Percentiles rank a stretch among this genome's conserved stretches.
These are phyloP conservation scores for Eulemur albifrons DNA, from an alignment of 2,797 vertebrate species.

Conservation along the genomic window DNA sequence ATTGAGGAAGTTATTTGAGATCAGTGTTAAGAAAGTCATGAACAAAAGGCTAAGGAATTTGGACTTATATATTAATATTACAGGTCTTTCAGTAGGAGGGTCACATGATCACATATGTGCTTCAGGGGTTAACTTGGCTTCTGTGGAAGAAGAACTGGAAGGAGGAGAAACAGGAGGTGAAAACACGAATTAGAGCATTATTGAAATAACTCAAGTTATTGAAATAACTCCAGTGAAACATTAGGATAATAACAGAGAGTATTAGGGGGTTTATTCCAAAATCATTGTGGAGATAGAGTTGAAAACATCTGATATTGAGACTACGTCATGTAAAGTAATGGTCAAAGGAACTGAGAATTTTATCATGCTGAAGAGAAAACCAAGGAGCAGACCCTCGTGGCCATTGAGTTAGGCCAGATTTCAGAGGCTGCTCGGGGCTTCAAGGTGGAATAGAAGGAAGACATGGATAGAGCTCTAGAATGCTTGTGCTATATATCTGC, in stretches of 20 bases:
- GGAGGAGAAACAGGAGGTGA: neutral
- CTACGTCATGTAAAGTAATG: neutral
- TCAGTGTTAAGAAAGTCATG: neutral
- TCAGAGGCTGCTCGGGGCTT: neutral
- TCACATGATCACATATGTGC: neutral
- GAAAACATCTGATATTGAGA: neutral
- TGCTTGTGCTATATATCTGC: neutral
- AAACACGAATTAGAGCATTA: neutral
- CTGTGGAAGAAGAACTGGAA: neutral
- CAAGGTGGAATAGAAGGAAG: neutral
- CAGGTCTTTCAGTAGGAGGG: neutral
- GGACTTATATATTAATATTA: neutral
- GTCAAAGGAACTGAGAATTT: neutral
- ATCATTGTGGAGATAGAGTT: neutral
- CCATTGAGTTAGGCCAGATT: neutral
- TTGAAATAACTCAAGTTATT: neutral
- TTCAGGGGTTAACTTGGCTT: neutral
- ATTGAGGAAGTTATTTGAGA: constrained; percentile 5
- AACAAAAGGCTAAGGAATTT: neutral
- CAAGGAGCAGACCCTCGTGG: neutral
- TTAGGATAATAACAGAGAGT: neutral
- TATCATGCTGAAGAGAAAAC: neutral
- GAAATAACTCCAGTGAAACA: neutral
- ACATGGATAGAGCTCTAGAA: neutral
- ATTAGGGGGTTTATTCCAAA: neutral